These are phyloP conservation scores for Drosophila nr. perissopoda DNA, from an alignment of 2,888 invertebrate species.

Conservation along the genomic window DNA sequence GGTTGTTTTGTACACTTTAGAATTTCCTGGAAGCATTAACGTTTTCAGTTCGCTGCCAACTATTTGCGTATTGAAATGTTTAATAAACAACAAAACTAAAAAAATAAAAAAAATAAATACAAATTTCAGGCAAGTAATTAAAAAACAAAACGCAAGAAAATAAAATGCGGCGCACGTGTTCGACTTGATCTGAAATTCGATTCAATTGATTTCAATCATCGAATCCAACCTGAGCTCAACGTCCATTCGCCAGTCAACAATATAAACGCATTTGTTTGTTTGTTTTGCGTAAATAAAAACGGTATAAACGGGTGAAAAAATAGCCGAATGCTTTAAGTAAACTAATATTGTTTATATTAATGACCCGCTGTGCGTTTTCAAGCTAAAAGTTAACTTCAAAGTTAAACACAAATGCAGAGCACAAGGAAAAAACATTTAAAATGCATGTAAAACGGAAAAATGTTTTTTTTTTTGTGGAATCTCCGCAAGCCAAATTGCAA, in stretches of 20 bases:
- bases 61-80: constrained; percentile 42
- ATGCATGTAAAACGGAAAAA: constrained; percentile 14
- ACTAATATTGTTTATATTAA: constrained; percentile 45
- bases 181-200: constrained; percentile 28
- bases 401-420: constrained; percentile 11
- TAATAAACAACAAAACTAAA: constrained; percentile 58
- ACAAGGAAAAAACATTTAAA: constrained; percentile 12
- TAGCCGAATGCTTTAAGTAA: constrained; percentile 21
- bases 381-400: constrained; percentile 10
- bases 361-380: constrained; percentile 8
- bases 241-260: constrained; percentile 33
- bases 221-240: constrained; percentile 27
- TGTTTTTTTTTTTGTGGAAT: not conserved
- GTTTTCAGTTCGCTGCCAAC: constrained; percentile 29
- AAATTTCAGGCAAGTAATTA: constrained; percentile 32
- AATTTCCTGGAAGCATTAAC: constrained; percentile 71
- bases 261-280: constrained; percentile 42
- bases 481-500: constrained; percentile 24
- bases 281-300: constrained; percentile 33
- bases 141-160: constrained; percentile 26
- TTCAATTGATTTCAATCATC: constrained; percentile 37
- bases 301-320: constrained; percentile 5
- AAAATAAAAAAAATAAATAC: not conserved
- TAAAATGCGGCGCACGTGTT: constrained; percentile 37
- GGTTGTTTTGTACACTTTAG: constrained; percentile 43